A percentile compares a stretch with the other conserved stretches of the same genome.
phyloP scores from a whole-genome alignment of 2,113 vertebrate species.

The Tachysurus fulvidraco region DNA sequence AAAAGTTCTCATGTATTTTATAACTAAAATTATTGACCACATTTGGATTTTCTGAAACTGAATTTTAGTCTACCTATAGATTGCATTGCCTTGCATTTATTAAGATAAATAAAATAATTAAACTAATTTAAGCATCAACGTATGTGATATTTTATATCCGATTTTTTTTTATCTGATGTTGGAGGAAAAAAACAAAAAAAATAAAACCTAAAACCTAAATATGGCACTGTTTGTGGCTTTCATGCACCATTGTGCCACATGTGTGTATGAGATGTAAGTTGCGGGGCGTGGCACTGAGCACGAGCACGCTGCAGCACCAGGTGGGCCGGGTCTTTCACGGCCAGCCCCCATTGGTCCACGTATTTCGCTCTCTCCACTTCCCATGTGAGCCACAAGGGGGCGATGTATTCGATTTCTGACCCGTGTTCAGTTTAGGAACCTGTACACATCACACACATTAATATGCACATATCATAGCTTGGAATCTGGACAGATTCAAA shows the following conservation, averaged over 20 bases:
- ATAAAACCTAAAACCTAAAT: background rate
- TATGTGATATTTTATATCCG: background rate
- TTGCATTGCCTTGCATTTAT: background rate
- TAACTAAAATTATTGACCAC: background rate
- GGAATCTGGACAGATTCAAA: background rate
- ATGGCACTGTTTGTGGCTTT: background rate
- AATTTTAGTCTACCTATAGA: background rate
- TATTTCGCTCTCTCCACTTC: constrained; percentile 11
- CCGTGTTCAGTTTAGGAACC: background rate
- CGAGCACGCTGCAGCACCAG: constrained; percentile 33
- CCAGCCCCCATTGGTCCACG: constrained; percentile 38
- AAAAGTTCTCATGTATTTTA: background rate
- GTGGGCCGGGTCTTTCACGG: constrained; percentile 36
- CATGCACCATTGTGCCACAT: background rate
- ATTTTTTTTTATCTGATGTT: background rate
- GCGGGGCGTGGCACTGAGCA: constrained; percentile 39
- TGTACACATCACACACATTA: background rate
- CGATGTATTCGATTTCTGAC: constrained; percentile 16
- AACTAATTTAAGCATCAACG: background rate
- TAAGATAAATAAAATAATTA: background rate
- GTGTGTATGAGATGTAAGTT: background rate
- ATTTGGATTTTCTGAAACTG: background rate
- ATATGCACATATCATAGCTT: background rate
- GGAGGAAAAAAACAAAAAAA: background rate
- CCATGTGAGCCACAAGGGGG: constrained; percentile 41